These are phyloP conservation scores for Aspiorhynchus laticeps DNA, from an alignment of 2,113 vertebrate genomes.

Conservation along the genomic window DNA sequence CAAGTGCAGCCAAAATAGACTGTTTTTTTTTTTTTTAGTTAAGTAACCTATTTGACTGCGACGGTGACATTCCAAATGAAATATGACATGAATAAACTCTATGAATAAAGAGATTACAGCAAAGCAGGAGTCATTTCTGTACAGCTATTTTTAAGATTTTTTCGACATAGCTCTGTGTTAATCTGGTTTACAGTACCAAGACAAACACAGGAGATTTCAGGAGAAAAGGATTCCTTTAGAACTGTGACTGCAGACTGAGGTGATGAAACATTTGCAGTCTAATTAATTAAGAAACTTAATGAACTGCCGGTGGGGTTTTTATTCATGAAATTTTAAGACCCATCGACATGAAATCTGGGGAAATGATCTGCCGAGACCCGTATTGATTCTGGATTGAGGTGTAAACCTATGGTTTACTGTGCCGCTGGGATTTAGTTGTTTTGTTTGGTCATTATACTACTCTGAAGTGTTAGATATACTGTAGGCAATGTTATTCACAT, in stretches of 20 bases:
- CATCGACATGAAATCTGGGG: neutral
- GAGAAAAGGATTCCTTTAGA: neutral
- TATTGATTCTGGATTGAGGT: neutral
- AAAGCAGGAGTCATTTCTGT: neutral
- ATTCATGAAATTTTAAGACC: constrained; percentile 6
- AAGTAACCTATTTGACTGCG: constrained; percentile 13
- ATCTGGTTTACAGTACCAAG: neutral
- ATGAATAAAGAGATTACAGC: constrained; percentile 34
- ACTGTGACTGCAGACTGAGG: neutral
- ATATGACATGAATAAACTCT: constrained; percentile 28
- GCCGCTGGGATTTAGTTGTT: neutral
- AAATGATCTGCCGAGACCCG: neutral
- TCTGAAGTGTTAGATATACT: constrained; percentile 22
- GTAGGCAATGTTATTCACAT: neutral
- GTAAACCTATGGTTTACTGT: neutral
- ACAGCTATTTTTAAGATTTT: constrained; percentile 28
- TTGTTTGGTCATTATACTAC: neutral
- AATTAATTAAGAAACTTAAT: constrained; percentile 27
- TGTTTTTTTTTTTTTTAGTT: neutral
- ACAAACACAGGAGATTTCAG: constrained; percentile 3
- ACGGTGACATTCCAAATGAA: constrained; percentile 22
- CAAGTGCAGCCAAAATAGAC: constrained; percentile 1
- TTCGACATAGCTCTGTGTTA: constrained; percentile 7
- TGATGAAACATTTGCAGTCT: constrained; percentile 6
- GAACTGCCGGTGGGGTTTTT: neutral